A percentile compares a stretch with the other conserved stretches of the same genome.
These are phyloP conservation scores for Antedon mediterranea DNA, from an alignment of 53 echinoderm and acorn worm species.

Conservation along the genomic window DNA sequence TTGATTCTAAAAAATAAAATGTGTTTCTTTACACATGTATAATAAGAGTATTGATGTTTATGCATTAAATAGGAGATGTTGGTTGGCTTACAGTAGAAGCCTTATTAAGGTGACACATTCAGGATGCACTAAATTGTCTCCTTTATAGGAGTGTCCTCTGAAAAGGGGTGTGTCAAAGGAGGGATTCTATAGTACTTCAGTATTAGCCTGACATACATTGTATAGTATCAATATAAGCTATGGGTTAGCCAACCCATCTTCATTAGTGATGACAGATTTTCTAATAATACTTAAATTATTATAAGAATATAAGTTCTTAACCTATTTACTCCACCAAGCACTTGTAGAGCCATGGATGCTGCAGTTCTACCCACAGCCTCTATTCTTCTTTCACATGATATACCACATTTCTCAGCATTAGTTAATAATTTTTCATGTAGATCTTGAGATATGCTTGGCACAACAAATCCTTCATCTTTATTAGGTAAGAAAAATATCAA, in stretches of 20 bases:
- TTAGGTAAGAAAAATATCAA: not conserved
- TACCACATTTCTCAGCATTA: conserved; percentile 39
- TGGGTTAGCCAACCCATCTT: conserved; percentile 5
- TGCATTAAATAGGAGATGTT: too few relatives aligned
- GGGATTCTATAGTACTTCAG: too few relatives aligned
- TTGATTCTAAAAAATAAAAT: not conserved
- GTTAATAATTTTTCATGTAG: conserved; percentile 37
- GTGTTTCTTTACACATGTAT: too few relatives aligned
- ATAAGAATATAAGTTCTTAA: not conserved
- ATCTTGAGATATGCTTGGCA: conserved; percentile 49
- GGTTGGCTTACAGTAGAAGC: too few relatives aligned
- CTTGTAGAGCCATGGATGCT: conserved; percentile 34
- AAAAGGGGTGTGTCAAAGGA: too few relatives aligned
- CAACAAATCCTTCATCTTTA: conserved; percentile 24
- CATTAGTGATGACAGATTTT: not conserved
- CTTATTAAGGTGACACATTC: too few relatives aligned
- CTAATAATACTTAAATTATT: not conserved
- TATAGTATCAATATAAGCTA: not conserved
- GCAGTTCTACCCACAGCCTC: conserved; percentile 57
- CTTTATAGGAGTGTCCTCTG: too few relatives aligned
- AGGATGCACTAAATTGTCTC: too few relatives aligned
- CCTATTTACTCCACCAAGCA: conserved; percentile 40
- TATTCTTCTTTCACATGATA: conserved; percentile 53
- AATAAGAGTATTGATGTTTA: too few relatives aligned
- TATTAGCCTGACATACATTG: conserved; percentile 3